Evolutionary conservation across 1,140 invertebrate species (phyloP), one percentile per base, ranked within the genome.

Genomic region (Orchesella cincta): DNA sequence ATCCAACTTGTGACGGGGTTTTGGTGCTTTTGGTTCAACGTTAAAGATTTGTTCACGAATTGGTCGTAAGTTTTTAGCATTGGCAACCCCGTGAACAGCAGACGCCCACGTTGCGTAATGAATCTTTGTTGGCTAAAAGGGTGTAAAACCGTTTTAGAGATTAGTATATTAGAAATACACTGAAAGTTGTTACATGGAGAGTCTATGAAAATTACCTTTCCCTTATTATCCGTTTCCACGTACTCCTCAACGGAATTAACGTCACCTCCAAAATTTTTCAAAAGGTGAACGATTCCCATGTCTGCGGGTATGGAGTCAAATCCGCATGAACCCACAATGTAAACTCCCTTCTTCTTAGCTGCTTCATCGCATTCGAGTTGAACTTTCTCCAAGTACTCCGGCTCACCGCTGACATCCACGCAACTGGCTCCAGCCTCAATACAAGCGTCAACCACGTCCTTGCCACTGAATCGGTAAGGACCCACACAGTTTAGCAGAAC

Each of bases 361-460:
- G 87, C 84, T 73, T 91, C 87, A 82, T 93, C 87, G 85, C 97
- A 96, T 80, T 92, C 86, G 52, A 95, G 83, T 84, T 95, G 93
- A 87, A 97, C 94, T 31, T 82, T 87, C 86, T 98, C 94, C 85
- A 98, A 91, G 83, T 90, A 98, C 90, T 96, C 84, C 34, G 83
- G 78, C 29, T 82, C 81, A 1, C 75, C 81, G 29, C 91, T 93
- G 23, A 98, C 91, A 87, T 99, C 97, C 5, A 98, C 89, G 85
- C 97, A 92, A 87, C 96, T 91, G 0, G 95, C 91, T 78, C 89
- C 89, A 70, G 89, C 89, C 73, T 91, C 90, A 57, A 99, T 89
- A 81, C 95, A 97, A 2, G 95, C 93, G 83, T 92, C 92, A 0
- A 98, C 91, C n/a, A 98, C 93, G n/a, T 90, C 86, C 83, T 98